Percentiles rank a stretch among this genome's conserved stretches.
phyloP scores from a whole-genome alignment of 2,888 invertebrate species.

The Limnephilus rhombicus region DNA sequence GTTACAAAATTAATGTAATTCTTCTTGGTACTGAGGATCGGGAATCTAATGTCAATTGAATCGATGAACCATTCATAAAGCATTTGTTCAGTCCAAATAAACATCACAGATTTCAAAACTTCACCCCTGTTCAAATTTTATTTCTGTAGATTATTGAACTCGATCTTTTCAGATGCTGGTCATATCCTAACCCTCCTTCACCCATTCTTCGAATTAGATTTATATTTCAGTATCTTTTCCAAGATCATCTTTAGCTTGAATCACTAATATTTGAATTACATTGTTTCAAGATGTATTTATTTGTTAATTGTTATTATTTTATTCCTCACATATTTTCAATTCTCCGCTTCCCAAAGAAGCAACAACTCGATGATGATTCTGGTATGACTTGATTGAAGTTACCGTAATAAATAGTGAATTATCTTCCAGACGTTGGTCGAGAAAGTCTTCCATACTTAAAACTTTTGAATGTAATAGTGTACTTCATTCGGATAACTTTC shows the following conservation, averaged over 20 bases:
- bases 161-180: too few relatives aligned
- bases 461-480: conserved; percentile 23
- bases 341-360: background rate
- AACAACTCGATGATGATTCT: background rate
- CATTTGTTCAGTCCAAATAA: background rate
- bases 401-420: background rate
- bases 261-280: background rate
- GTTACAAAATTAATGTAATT: too few relatives aligned
- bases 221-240: too few relatives aligned
- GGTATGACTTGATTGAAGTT: background rate
- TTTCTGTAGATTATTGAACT: too few relatives aligned
- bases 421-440: conserved; percentile 14
- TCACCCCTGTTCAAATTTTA: background rate
- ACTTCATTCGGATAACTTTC: conserved; percentile 16
- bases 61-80: background rate
- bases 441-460: background rate
- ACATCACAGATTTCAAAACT: background rate
- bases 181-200: background rate
- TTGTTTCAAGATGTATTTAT: background rate
- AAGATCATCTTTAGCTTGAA: background rate
- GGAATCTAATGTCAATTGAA: background rate
- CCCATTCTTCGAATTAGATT: background rate
- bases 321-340: background rate
- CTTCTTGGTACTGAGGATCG: background rate
- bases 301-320: background rate